These are phyloP conservation scores for Trichomycterus rosablanca DNA, from an alignment of 2,113 vertebrate species.

Conservation along the genomic window DNA sequence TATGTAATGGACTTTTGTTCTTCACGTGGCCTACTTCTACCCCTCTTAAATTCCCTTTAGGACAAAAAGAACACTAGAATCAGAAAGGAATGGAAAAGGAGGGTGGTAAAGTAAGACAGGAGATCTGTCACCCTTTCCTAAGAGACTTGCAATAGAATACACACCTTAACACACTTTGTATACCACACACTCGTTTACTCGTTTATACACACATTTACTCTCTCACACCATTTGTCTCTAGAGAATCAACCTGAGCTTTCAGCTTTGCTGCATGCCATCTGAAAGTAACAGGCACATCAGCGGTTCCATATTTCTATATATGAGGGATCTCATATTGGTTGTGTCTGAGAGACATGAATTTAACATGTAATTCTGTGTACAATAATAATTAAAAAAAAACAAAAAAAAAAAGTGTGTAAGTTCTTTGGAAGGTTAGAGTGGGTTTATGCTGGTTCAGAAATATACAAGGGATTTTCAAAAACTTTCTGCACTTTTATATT, in stretches of 20 bases:
- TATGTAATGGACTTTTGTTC: too few relatives aligned
- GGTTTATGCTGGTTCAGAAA: too few relatives aligned
- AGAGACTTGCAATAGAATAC: constrained; percentile 30
- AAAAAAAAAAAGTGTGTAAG: too few relatives aligned
- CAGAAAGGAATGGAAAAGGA: constrained; percentile 24
- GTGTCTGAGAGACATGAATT: too few relatives aligned
- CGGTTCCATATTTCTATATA: too few relatives aligned
- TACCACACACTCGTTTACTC: not conserved
- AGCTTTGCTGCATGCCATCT: constrained; percentile 43
- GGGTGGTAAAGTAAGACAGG: not conserved
- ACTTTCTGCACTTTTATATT: too few relatives aligned
- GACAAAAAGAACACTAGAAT: constrained; percentile 14
- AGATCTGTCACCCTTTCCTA: constrained; percentile 28
- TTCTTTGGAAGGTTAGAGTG: too few relatives aligned
- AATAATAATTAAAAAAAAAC: too few relatives aligned
- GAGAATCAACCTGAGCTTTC: constrained; percentile 21
- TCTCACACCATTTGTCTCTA: constrained; percentile 27
- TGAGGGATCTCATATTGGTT: too few relatives aligned
- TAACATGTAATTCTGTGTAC: too few relatives aligned
- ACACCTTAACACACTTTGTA: constrained; percentile 13
- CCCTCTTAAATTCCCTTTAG: constrained; percentile 20
- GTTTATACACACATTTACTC: not conserved
- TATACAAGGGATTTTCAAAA: too few relatives aligned
- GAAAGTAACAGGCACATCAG: too few relatives aligned
- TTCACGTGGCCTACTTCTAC: constrained; percentile 33